Conservation (phyloP, 2,888 invertebrate species). For the Parasteatoda lunata region DNA sequence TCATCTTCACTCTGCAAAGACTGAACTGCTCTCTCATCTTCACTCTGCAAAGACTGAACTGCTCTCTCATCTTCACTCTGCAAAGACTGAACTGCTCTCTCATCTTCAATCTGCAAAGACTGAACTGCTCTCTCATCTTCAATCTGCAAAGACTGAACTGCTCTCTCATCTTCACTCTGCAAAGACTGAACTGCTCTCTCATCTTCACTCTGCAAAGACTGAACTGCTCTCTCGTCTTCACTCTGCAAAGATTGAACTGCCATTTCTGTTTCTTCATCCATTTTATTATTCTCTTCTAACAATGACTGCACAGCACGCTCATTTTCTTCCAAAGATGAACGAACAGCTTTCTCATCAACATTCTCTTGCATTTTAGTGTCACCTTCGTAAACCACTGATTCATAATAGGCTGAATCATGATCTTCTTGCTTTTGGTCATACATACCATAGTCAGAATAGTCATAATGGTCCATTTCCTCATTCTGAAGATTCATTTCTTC, state of each 20-base stretch:
- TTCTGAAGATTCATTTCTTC: slow-evolving; percentile 38
- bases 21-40: not conserved
- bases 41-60: not conserved
- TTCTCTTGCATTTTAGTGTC: not conserved
- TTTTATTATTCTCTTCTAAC: not conserved
- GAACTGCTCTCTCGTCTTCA: not conserved
- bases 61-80: slow-evolving; percentile 2
- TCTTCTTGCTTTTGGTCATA: slow-evolving; percentile 13
- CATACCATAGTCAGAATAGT: slow-evolving; percentile 22
- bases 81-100: not conserved
- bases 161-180: not conserved
- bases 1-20: slow-evolving; percentile 14
- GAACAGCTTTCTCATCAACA: not conserved
- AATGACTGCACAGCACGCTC: not conserved
- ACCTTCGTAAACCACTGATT: not conserved
- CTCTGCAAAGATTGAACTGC: not conserved
- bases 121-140: not conserved
- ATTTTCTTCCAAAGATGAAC: not conserved
- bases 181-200: not conserved
- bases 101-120: not conserved
- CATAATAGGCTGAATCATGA: slow-evolving; percentile 20
- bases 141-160: not conserved
- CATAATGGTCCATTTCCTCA: slow-evolving; percentile 6
- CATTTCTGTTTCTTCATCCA: not conserved
- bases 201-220: not conserved